Percentiles rank a stretch among this genome's conserved stretches.
Conservation (phyloP, 2,113 vertebrate genomes). For the Laterallus jamaicensis region DNA sequence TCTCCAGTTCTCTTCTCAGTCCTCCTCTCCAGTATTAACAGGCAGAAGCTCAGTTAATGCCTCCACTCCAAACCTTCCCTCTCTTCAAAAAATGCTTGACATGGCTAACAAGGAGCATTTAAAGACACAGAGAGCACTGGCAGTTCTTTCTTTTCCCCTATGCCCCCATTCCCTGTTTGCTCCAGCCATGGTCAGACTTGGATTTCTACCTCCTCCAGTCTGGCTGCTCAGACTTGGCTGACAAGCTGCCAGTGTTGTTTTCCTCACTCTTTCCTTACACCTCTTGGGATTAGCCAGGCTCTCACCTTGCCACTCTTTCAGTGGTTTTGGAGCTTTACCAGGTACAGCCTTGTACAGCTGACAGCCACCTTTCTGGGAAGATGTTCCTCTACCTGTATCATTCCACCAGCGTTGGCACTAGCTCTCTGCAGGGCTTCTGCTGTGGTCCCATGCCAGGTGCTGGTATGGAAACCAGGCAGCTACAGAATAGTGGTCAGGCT, state of each 20-base stretch:
- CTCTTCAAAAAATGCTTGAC: not conserved
- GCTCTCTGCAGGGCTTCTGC: not conserved
- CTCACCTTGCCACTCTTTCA: not conserved
- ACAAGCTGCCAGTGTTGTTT: not conserved
- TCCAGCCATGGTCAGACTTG: not conserved
- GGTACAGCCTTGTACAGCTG: not conserved
- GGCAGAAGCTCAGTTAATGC: not conserved
- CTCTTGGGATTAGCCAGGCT: not conserved
- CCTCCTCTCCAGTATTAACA: not conserved
- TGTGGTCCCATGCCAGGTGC: fast-evolving
- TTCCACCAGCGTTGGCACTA: not conserved
- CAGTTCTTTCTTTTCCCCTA: not conserved
- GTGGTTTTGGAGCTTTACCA: not conserved
- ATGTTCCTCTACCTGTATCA: not conserved
- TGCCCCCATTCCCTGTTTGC: not conserved
- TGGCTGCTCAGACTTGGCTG: not conserved
- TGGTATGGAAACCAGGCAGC: not conserved
- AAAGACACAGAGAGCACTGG: not conserved
- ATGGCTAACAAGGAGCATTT: fast-evolving
- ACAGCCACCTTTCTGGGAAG: not conserved
- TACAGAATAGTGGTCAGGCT: not conserved
- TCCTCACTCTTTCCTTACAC: not conserved
- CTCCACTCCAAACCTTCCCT: not conserved
- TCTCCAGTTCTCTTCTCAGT: not conserved
- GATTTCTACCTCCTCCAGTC: not conserved